Conservation (phyloP, 2,797 vertebrate species). For the Coregonus sp. region DNA sequence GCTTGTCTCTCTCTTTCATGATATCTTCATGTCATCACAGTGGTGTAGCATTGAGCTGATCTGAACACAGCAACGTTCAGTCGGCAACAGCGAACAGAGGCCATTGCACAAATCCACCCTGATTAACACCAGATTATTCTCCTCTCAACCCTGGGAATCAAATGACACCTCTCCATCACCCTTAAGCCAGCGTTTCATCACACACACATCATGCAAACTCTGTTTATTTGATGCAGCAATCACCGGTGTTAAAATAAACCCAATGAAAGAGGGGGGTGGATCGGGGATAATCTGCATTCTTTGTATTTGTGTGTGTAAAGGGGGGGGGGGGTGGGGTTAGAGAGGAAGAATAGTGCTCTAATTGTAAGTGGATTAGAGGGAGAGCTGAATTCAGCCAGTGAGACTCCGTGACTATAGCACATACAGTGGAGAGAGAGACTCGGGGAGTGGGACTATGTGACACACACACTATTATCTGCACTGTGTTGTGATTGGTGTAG, state of each 20-base stretch:
- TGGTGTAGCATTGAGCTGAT: not conserved
- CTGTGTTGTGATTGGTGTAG: slow-evolving; percentile 65
- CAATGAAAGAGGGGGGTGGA: slow-evolving; percentile 8
- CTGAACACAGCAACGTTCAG: too few species aligned
- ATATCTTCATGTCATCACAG: not conserved
- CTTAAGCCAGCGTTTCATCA: not conserved
- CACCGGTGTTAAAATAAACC: slow-evolving; percentile 8
- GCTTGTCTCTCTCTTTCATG: too few species aligned
- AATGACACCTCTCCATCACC: slow-evolving; percentile 9
- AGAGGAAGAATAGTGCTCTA: slow-evolving; percentile 48
- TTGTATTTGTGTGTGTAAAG: too few species aligned
- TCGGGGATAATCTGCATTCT: not conserved
- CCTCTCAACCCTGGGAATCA: slow-evolving; percentile 3
- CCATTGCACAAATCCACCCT: not conserved
- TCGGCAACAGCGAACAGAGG: not conserved
- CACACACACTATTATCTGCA: slow-evolving; percentile 19
- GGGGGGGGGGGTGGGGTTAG: not conserved
- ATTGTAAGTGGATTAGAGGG: slow-evolving; percentile 69
- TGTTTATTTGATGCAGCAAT: not conserved
- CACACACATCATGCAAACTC: not conserved
- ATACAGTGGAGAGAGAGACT: not conserved
- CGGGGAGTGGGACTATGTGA: slow-evolving; percentile 54
- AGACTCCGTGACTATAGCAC: slow-evolving; percentile 45
- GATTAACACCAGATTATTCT: slow-evolving; percentile 11
- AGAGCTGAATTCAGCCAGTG: slow-evolving; percentile 62